Evolutionary conservation across 2,113 vertebrate genomes (phyloP), one percentile per base, ranked within the genome.

Genomic region (Pelecanus crispus): DNA sequence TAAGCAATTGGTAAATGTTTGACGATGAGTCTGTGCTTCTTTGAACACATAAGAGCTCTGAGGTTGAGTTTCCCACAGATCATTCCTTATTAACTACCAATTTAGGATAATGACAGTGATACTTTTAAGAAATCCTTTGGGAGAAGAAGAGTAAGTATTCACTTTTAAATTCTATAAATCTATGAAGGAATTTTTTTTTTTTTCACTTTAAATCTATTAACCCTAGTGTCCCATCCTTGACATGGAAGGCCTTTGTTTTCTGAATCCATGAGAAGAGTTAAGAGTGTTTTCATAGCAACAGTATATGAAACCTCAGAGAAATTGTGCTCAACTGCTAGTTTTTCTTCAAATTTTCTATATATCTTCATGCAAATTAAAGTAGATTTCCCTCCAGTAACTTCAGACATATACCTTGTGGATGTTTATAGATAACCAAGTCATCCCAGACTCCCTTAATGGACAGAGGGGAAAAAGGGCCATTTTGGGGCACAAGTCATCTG

Each of bases 41-140:
- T 72, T 32, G 68, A 84, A 36, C 31, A 29, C n/a, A 8, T 17
- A 40, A 84, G 38, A 93, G 25, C 67, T 88, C 79, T 56, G 65
- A 78, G 17, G 71, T 44, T 86, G 82, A 47, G 25, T 75, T 81
- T 86, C 81, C 86, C 10, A 42, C 40, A 84, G 75, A 88, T 84
- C 62, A 59, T 78, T 79, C 62, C 68, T 72, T 92, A 44, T 55
- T 70, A 81, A 88, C 79, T 80, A 53, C 55, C 73, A 87, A 81
- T 91, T 93, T 67, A 86, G 25, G 52, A 65, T 84, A 94, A 93
- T 89, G 86, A 67, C 61, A 81, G 42, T 0, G 13, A 75, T 25
- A 72, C 44, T 90, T 81, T n/a, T 14, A 83, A 88, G 56, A 91
- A 86, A 52, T 52, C 77, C 38, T 55, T 9, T 32, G 65, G 77